A percentile compares a stretch with the other conserved stretches of the same genome.
Evolutionary conservation across 1,140 invertebrate genomes (phyloP).

Genomic region (Alviniconcha marisindica): DNA sequence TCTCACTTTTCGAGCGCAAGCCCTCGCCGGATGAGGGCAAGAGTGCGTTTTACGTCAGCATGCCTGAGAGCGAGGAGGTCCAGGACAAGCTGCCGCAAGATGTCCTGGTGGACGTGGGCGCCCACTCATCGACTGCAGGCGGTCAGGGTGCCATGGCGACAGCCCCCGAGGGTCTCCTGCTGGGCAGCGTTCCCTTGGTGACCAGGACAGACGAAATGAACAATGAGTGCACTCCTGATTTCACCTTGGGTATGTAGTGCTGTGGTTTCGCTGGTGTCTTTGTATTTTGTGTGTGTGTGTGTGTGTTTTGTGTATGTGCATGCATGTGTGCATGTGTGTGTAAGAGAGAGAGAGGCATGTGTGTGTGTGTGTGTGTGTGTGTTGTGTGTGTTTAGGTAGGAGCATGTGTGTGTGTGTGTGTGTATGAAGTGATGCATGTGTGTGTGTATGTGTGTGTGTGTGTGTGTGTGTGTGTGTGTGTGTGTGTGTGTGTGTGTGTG

Average conservation of each 20-base stretch:
- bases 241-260: conserved; percentile 18
- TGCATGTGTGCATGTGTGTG: background rate
- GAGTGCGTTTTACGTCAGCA: conserved; percentile 64
- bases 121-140: background rate
- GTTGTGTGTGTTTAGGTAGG: background rate
- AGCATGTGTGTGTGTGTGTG: background rate
- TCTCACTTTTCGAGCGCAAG: conserved; percentile 68
- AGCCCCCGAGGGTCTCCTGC: conserved; percentile 16
- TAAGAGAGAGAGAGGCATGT: background rate
- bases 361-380: background rate
- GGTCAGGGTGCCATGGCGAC: conserved; percentile 21
- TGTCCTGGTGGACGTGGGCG: background rate
- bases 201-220: conserved; percentile 35
- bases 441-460: background rate
- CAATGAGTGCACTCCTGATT: conserved; percentile 23
- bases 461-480: background rate
- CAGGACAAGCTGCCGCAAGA: background rate
- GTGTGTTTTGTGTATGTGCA: background rate
- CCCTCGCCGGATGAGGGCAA: conserved; percentile 58
- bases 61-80: background rate
- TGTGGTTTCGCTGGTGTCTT: background rate
- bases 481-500: conserved; percentile 4
- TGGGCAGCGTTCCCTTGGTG: conserved; percentile 53
- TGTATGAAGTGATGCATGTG: too few relatives aligned
- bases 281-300: background rate